phyloP scores from a whole-genome alignment of 2,888 invertebrate genomes.

The Agrilus mali region DNA sequence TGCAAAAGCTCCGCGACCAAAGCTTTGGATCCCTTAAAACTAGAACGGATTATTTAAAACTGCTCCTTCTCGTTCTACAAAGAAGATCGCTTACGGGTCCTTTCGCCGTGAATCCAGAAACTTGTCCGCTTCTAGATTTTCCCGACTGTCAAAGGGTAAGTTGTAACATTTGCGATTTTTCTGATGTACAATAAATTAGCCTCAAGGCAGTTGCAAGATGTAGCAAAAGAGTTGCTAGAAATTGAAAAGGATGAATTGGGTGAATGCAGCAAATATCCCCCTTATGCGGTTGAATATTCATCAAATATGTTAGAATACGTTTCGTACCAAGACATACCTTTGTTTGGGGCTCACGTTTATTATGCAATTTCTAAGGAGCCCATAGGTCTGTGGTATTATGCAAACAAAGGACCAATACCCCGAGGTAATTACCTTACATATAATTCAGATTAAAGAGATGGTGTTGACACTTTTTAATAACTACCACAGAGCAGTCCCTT shows the following conservation, averaged over 20 bases:
- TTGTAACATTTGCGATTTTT: neutral
- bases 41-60: conserved; percentile 32
- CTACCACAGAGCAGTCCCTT: too few relatives aligned
- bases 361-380: conserved; percentile 37
- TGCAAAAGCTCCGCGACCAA: conserved; percentile 29
- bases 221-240: conserved; percentile 27
- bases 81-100: conserved; percentile 30
- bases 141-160: conserved; percentile 21
- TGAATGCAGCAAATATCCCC: conserved; percentile 17
- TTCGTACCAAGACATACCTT: conserved; percentile 36
- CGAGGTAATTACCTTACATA: conserved; percentile 15
- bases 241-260: conserved; percentile 19
- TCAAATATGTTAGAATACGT: conserved; percentile 35
- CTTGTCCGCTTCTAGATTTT: conserved; percentile 24
- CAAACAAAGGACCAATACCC: conserved; percentile 27
- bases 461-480: too few relatives aligned
- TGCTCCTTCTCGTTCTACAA: conserved; percentile 34
- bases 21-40: conserved; percentile 21
- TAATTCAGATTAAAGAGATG: too few relatives aligned
- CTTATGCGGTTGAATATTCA: conserved; percentile 28
- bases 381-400: conserved; percentile 30
- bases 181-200: too few relatives aligned
- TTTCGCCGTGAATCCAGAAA: conserved; percentile 30
- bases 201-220: conserved; percentile 19
- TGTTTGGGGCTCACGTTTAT: conserved; percentile 38